phyloP scores from a whole-genome alignment of 2,888 invertebrate species.

The Myopa tessellatipennis region DNA sequence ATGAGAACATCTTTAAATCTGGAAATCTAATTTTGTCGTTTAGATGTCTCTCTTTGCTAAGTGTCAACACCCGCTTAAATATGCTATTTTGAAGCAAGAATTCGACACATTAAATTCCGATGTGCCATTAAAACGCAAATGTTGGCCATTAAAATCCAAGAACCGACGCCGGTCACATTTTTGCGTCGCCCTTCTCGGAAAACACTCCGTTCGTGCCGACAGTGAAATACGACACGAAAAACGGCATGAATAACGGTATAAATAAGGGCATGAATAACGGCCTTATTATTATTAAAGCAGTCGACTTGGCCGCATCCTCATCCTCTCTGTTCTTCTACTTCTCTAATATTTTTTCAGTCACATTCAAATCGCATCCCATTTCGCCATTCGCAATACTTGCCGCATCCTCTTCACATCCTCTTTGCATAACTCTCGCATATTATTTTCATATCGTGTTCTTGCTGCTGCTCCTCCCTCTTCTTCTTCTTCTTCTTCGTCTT shows the following conservation, averaged over 20 bases:
- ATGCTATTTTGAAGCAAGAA: neutral
- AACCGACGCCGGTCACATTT: neutral
- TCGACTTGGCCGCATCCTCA: neutral
- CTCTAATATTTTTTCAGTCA: neutral
- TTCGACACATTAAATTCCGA: slow-evolving; percentile 12
- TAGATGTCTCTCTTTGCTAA: too few species aligned
- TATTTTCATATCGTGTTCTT: neutral
- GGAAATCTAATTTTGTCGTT: too few species aligned
- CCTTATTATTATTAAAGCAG: slow-evolving; percentile 15
- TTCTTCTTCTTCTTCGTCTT: neutral
- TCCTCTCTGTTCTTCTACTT: neutral
- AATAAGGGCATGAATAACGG: slow-evolving; percentile 15
- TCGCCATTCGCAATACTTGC: neutral
- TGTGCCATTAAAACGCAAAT: slow-evolving; percentile 10
- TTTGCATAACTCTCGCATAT: slow-evolving; percentile 1
- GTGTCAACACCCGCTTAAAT: too few species aligned
- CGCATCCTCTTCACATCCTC: neutral
- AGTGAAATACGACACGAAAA: slow-evolving; percentile 27
- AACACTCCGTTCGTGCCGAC: neutral
- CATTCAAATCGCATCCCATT: neutral
- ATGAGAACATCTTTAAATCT: too few species aligned
- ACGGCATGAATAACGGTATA: slow-evolving; percentile 1
- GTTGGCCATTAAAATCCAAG: slow-evolving; percentile 11
- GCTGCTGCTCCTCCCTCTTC: too few species aligned
- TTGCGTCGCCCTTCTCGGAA: neutral